Conservation (phyloP, 1,140 invertebrate genomes). For the Aleiodes sp. region DNA sequence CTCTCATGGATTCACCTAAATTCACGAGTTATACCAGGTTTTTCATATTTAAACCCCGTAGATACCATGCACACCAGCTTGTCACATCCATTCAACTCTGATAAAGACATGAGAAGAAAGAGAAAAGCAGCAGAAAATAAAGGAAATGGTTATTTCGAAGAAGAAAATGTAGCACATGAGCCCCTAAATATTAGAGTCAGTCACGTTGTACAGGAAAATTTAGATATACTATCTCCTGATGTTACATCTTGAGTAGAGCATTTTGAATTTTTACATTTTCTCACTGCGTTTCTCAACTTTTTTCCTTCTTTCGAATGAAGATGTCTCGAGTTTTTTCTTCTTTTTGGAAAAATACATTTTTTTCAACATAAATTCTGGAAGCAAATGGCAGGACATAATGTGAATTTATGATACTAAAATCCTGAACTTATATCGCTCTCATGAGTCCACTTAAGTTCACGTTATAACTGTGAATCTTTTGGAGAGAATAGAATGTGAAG, state of each 20-base stretch:
- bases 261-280: background rate
- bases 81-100: conserved; percentile 35
- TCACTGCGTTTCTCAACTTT: too few relatives aligned
- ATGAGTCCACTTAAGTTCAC: background rate
- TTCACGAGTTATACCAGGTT: conserved; percentile 31
- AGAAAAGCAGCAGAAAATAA: background rate
- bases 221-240: background rate
- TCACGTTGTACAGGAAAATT: conserved; percentile 35
- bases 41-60: conserved; percentile 50
- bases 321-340: background rate
- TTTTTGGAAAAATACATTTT: background rate
- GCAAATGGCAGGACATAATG: background rate
- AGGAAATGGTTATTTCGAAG: conserved; percentile 36
- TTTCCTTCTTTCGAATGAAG: background rate
- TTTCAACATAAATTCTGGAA: background rate
- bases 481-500: background rate
- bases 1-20: conserved; percentile 26
- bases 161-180: conserved; percentile 32
- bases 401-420: background rate
- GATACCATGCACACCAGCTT: conserved; percentile 39
- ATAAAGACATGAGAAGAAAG: background rate
- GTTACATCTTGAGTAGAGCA: too few relatives aligned
- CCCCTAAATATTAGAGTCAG: conserved; percentile 45
- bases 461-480: background rate
- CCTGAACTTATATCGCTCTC: background rate